A percentile compares a stretch with the other conserved stretches of the same genome.
Conservation (phyloP, 2,113 vertebrate genomes). For the Gadus macrocephalus region DNA sequence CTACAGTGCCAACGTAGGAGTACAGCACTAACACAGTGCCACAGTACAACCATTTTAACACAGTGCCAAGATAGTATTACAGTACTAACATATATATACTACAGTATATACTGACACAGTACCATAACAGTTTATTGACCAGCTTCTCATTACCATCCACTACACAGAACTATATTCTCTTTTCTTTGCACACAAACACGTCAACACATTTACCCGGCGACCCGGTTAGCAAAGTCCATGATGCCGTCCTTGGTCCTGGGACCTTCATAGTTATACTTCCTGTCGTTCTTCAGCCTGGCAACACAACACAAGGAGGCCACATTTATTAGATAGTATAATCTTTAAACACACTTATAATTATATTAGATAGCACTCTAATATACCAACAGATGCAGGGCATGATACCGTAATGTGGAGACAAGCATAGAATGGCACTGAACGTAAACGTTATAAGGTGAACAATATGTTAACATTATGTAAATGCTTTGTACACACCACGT, state of each 20-base stretch:
- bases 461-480: not conserved
- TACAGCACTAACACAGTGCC: not conserved
- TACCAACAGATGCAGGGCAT: no score
- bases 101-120: not conserved
- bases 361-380: no score
- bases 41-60: not conserved
- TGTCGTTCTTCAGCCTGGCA: conserved; percentile 83
- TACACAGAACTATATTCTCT: not conserved
- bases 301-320: not conserved
- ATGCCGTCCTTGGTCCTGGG: conserved; percentile 89
- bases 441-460: no score
- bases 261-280: conserved; percentile 87
- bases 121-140: no score
- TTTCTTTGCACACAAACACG: not conserved
- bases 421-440: no score
- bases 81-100: not conserved
- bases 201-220: conserved; percentile 81
- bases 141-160: no score
- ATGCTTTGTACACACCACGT: no score
- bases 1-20: no score
- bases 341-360: not conserved
- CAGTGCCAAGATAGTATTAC: not conserved
- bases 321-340: not conserved
- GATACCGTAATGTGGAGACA: no score
- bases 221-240: conserved; percentile 87